phyloP scores from a whole-genome alignment of 2,113 vertebrate species.

The Burhinus bistriatus region DNA sequence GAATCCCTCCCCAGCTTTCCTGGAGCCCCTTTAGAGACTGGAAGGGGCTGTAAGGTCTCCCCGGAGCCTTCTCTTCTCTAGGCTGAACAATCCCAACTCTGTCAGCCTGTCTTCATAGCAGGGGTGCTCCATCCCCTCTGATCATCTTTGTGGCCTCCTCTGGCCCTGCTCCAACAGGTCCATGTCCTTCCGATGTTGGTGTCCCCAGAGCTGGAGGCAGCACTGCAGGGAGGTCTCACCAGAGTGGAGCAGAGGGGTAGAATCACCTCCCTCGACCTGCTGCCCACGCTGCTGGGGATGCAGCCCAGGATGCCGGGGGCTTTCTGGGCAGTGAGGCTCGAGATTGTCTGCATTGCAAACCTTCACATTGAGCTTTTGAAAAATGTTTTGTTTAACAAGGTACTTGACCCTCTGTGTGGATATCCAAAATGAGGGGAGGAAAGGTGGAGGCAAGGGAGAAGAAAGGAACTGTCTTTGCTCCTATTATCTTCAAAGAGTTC shows the following conservation, averaged over 20 bases:
- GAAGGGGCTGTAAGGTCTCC: neutral
- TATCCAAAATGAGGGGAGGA: conserved; percentile 16
- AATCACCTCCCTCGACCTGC: neutral
- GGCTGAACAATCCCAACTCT: neutral
- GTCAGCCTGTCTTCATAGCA: neutral
- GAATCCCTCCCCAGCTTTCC: neutral
- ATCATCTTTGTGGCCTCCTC: neutral
- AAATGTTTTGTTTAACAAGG: conserved; percentile 24
- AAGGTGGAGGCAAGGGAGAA: conserved; percentile 14
- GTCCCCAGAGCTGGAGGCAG: neutral
- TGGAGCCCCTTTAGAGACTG: neutral
- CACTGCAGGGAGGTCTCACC: neutral
- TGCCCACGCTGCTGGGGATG: neutral
- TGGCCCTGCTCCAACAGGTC: neutral
- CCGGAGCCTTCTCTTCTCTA: neutral
- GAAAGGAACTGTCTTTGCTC: neutral
- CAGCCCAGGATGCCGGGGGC: neutral
- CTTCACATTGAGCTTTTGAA: neutral
- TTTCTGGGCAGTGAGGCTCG: neutral
- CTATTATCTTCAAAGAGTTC: neutral
- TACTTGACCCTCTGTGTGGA: conserved; percentile 9
- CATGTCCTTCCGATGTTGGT: neutral
- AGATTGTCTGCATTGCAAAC: conserved; percentile 10
- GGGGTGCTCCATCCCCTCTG: neutral
- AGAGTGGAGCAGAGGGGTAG: neutral